Evolutionary conservation across 2,797 vertebrate species (phyloP).

Genomic region (Sternotherus odoratus): DNA sequence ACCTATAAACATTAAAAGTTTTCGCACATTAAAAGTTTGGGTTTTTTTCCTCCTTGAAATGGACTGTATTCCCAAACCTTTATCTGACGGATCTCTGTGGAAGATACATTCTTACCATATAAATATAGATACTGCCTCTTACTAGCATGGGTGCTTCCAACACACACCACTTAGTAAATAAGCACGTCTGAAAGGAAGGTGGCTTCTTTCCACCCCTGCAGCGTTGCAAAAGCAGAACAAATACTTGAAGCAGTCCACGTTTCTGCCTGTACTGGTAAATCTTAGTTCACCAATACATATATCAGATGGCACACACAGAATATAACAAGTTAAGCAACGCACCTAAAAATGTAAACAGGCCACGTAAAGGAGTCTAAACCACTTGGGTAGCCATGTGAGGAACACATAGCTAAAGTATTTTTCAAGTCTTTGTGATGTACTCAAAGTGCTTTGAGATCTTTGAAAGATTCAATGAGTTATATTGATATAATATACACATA

Average conservation of each 20-base stretch:
- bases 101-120: background rate
- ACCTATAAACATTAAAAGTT: rapidly evolving
- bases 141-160: rapidly evolving
- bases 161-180: rapidly evolving
- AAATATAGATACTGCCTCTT: background rate
- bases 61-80: background rate
- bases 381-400: background rate
- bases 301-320: background rate
- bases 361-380: background rate
- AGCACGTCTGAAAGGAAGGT: background rate
- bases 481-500: too few relatives aligned
- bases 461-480: background rate
- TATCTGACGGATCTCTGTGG: background rate
- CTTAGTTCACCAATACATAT: background rate
- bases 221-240: background rate
- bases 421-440: background rate
- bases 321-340: background rate
- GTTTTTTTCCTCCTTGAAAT: rapidly evolving
- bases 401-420: background rate
- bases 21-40: too few relatives aligned
- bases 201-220: background rate
- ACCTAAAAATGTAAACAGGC: background rate
- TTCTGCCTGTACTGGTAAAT: background rate
- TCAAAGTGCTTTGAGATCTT: background rate
- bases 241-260: background rate